Conservation (phyloP, 1,140 invertebrate species). For the Diprion similis region DNA sequence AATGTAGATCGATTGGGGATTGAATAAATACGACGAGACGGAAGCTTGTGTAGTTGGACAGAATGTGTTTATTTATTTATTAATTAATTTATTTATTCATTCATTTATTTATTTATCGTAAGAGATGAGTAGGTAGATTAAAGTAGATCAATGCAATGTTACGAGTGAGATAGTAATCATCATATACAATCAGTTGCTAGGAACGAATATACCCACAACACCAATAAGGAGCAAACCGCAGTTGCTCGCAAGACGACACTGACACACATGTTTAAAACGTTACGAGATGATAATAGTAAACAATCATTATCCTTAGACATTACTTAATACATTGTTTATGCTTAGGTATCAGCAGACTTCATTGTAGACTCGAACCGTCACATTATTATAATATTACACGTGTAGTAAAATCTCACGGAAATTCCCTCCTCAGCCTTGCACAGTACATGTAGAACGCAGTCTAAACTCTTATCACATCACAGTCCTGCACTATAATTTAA, state of each 20-base stretch:
- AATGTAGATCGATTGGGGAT: too few relatives aligned
- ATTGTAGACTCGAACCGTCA: conserved; percentile 35
- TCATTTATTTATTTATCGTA: conserved; percentile 43
- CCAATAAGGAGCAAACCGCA: conserved; percentile 53
- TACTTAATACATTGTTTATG: conserved; percentile 36
- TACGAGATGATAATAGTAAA: conserved; percentile 50
- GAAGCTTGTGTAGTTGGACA: conserved; percentile 51
- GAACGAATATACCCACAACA: conserved; percentile 63
- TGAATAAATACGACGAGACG: too few relatives aligned
- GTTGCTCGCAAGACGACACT: conserved; percentile 54
- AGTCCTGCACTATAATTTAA: neutral
- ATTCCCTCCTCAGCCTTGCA: conserved; percentile 12
- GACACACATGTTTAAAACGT: conserved; percentile 57
- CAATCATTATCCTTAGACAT: conserved; percentile 32
- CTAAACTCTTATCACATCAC: conserved; percentile 14
- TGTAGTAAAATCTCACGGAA: conserved; percentile 4
- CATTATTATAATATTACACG: neutral
- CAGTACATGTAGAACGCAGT: neutral
- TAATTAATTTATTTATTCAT: too few relatives aligned
- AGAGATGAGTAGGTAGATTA: conserved; percentile 57
- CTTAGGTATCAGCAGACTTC: conserved; percentile 33
- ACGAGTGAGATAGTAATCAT: conserved; percentile 59
- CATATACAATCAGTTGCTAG: conserved; percentile 57
- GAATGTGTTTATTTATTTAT: conserved; percentile 56
- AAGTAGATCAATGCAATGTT: conserved; percentile 62